These are phyloP conservation scores for Aselliscus stoliczkanus DNA, from an alignment of 2,797 vertebrate genomes.

Conservation along the genomic window DNA sequence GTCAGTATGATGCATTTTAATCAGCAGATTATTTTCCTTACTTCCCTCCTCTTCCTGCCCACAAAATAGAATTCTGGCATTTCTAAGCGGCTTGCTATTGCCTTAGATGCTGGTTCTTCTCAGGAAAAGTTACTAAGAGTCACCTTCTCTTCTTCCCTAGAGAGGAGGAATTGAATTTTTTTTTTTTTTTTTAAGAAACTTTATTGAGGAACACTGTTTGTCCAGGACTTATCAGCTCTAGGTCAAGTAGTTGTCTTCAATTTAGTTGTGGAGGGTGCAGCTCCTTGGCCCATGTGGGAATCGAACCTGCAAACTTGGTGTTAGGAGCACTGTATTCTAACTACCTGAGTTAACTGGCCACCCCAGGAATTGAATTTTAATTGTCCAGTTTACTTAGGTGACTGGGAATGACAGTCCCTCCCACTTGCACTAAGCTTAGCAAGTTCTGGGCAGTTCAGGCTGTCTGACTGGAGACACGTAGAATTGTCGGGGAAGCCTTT, in stretches of 20 bases:
- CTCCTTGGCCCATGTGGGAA: too few relatives aligned
- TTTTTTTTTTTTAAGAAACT: too few relatives aligned
- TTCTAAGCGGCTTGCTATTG: neutral
- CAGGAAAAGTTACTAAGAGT: neutral
- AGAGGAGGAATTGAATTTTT: constrained; percentile 22
- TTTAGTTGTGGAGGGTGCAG: too few relatives aligned
- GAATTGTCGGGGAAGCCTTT: constrained; percentile 80
- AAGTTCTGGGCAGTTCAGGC: neutral
- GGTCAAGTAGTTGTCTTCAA: too few relatives aligned
- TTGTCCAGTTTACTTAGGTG: neutral
- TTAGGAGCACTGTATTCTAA: too few relatives aligned
- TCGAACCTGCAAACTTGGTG: too few relatives aligned
- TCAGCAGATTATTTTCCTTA: neutral
- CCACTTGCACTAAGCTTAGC: neutral
- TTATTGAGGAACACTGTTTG: too few relatives aligned
- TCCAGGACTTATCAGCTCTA: too few relatives aligned
- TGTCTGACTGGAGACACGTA: constrained; percentile 42
- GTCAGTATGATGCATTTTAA: neutral
- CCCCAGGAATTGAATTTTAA: constrained; percentile 31
- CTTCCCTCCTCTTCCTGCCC: neutral
- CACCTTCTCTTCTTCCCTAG: neutral
- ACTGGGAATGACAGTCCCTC: neutral
- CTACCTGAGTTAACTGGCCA: too few relatives aligned
- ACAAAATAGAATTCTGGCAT: neutral
- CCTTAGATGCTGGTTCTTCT: neutral